Conservation (phyloP, 2,888 invertebrate species). For the Coenonympha arcania region DNA sequence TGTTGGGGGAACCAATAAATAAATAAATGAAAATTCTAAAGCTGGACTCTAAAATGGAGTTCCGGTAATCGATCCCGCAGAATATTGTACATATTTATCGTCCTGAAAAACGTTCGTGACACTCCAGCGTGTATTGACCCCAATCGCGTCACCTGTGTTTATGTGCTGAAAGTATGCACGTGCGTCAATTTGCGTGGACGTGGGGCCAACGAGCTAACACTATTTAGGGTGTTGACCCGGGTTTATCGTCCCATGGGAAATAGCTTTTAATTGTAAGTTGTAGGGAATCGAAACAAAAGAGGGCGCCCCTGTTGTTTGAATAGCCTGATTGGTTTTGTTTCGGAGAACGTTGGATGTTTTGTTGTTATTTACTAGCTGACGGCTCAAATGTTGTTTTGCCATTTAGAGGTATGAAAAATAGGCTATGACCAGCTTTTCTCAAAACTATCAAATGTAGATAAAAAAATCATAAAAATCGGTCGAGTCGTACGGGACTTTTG, state of each 20-base stretch:
- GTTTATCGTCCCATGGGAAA: slow-evolving; percentile 18
- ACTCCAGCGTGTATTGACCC: not conserved
- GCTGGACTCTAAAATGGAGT: not conserved
- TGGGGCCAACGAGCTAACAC: slow-evolving; percentile 13
- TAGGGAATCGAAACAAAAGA: slow-evolving; percentile 10
- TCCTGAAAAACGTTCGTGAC: not conserved
- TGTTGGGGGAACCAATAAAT: no score
- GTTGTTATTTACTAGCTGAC: no score
- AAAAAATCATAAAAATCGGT: no score
- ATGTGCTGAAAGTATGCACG: slow-evolving; percentile 13
- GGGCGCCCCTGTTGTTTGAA: slow-evolving; percentile 6
- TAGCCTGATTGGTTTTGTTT: slow-evolving; percentile 9
- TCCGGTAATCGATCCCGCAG: no score
- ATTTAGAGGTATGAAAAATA: no score
- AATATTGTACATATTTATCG: not conserved
- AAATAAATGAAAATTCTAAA: no score
- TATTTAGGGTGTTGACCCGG: slow-evolving; percentile 20
- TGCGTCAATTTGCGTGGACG: slow-evolving; percentile 19
- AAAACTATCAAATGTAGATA: no score
- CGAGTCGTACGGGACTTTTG: no score
- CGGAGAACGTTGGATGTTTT: no score
- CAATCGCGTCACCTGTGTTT: slow-evolving; percentile 15
- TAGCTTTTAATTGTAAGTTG: slow-evolving; percentile 13
- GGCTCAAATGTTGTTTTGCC: no score
- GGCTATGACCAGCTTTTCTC: no score